phyloP scores from a whole-genome alignment of 2,888 invertebrate species.

The Quadroppia sp. region DNA sequence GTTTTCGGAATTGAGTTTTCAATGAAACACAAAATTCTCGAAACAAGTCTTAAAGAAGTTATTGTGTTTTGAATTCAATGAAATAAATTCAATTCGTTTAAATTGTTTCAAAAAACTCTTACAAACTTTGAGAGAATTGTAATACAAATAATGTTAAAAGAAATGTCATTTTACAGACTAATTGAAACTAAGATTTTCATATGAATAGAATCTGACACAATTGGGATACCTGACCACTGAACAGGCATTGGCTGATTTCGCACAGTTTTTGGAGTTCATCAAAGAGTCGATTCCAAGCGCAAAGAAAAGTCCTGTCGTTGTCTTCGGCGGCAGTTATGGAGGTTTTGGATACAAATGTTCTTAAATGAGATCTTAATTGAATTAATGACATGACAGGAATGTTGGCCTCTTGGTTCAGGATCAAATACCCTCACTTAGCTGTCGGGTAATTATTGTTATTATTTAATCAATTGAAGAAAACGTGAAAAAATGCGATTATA shows the following conservation, averaged over 20 bases:
- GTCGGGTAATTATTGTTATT: slow-evolving; percentile 64
- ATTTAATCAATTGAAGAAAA: too few relatives aligned
- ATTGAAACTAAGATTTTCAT: slow-evolving; percentile 47
- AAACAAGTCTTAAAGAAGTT: too few relatives aligned
- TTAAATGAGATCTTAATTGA: background rate
- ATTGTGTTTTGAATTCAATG: too few relatives aligned
- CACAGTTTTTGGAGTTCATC: slow-evolving; percentile 68
- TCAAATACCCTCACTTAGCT: slow-evolving; percentile 88
- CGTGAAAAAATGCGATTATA: too few relatives aligned
- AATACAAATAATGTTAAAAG: too few relatives aligned
- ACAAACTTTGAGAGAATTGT: too few relatives aligned
- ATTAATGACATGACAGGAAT: slow-evolving; percentile 62
- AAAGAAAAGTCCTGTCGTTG: slow-evolving; percentile 70
- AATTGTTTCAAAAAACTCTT: background rate
- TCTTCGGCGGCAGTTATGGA: slow-evolving; percentile 85
- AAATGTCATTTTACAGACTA: background rate
- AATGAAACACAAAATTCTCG: too few relatives aligned
- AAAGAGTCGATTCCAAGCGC: slow-evolving; percentile 56
- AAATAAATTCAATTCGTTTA: too few relatives aligned
- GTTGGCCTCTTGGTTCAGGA: slow-evolving; percentile 90
- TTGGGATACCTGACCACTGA: slow-evolving; percentile 78
- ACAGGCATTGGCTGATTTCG: slow-evolving; percentile 92
- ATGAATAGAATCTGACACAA: slow-evolving; percentile 63
- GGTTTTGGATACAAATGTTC: slow-evolving; percentile 20
- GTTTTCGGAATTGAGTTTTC: too few relatives aligned